Percentiles rank a stretch among this genome's conserved stretches.
Conservation (phyloP, 2,113 vertebrate species). For the Antennarius striatus region DNA sequence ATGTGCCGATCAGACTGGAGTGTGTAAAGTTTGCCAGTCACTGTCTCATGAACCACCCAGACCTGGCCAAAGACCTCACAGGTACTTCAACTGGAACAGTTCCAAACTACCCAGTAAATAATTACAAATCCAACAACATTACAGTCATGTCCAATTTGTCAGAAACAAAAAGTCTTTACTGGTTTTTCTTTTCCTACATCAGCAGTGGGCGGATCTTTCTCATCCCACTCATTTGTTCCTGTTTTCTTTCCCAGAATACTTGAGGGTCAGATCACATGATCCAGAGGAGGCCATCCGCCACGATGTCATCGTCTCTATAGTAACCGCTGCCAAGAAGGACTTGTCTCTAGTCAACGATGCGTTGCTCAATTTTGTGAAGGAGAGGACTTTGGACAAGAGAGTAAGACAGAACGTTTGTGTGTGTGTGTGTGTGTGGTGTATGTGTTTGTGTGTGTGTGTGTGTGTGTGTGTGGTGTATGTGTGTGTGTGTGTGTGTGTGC, state of each 20-base stretch:
- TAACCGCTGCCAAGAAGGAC: constrained; percentile 98
- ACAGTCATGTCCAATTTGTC: neutral
- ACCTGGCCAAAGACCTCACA: constrained; percentile 98
- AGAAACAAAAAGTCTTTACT: neutral
- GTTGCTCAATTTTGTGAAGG: constrained; percentile 95
- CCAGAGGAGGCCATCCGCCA: constrained; percentile 98
- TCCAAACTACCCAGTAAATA: too few species aligned
- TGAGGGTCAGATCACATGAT: constrained; percentile 97
- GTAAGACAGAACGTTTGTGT: constrained; percentile 69
- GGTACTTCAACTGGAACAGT: constrained; percentile 36
- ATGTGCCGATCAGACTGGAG: constrained; percentile 96
- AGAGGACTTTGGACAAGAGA: constrained; percentile 96
- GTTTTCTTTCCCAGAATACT: constrained; percentile 83
- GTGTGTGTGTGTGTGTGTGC: too few species aligned
- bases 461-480: too few species aligned
- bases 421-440: too few species aligned
- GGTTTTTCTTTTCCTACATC: neutral
- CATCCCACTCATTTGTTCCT: constrained; percentile 4
- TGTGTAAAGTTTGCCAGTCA: constrained; percentile 99
- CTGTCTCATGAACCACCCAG: constrained; percentile 98
- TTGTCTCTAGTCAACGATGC: constrained; percentile 96
- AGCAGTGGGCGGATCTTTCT: neutral
- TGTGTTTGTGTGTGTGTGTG: too few species aligned
- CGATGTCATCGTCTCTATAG: constrained; percentile 99
- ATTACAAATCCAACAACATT: too few species aligned